Conservation (phyloP, 2,113 vertebrate species). For the Rhinogobius similis region DNA sequence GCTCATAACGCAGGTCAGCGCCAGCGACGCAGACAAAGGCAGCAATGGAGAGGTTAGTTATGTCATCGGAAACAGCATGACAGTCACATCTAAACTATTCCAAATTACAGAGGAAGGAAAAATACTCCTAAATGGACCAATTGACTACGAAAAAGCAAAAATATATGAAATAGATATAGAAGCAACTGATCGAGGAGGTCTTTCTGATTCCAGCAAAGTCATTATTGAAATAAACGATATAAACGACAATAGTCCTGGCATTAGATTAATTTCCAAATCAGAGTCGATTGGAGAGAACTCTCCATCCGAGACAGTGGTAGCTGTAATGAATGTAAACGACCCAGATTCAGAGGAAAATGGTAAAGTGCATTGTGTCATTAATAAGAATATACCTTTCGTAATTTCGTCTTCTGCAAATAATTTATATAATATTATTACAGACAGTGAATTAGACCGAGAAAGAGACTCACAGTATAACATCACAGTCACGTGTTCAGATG, state of each 20-base stretch:
- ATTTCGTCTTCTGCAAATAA: slow-evolving; percentile 64
- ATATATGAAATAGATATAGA: slow-evolving; percentile 75
- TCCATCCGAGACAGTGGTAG: slow-evolving; percentile 56
- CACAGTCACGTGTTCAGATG: slow-evolving; percentile 49
- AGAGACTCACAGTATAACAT: slow-evolving; percentile 44
- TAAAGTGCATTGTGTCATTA: slow-evolving; percentile 64
- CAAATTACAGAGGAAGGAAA: slow-evolving; percentile 29
- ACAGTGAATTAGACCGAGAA: slow-evolving; percentile 82
- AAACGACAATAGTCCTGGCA: slow-evolving; percentile 76
- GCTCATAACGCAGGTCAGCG: slow-evolving; percentile 47
- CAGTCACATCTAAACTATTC: slow-evolving; percentile 26
- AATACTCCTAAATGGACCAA: background rate
- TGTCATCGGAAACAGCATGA: slow-evolving; percentile 35
- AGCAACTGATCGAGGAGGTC: slow-evolving; percentile 78
- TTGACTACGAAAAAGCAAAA: slow-evolving; percentile 82
- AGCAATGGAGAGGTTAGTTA: slow-evolving; percentile 53
- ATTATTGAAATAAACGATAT: slow-evolving; percentile 76
- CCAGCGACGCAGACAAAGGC: slow-evolving; percentile 57
- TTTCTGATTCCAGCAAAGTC: slow-evolving; percentile 77
- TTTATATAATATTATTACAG: slow-evolving; percentile 75
- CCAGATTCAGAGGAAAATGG: slow-evolving; percentile 76
- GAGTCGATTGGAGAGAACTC: slow-evolving; percentile 70
- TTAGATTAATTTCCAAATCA: slow-evolving; percentile 73
- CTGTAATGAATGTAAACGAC: slow-evolving; percentile 78
- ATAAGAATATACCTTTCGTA: slow-evolving; percentile 69